phyloP scores from a whole-genome alignment of 92 coral and sea anemone genomes.

The Desmophyllum pertusum region DNA sequence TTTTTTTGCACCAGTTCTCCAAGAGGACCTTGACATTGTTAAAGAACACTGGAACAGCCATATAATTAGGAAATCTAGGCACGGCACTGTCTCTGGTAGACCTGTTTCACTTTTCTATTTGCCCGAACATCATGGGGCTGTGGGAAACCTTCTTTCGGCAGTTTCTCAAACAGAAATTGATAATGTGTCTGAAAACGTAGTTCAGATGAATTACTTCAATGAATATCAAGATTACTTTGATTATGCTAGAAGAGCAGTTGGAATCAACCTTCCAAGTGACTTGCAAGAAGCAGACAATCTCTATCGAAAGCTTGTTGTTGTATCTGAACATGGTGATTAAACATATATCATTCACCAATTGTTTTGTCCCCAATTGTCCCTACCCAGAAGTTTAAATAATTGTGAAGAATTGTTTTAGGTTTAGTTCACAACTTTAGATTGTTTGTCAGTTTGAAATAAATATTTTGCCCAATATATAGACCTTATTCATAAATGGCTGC shows the following conservation, averaged over 20 bases:
- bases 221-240: slow-evolving; percentile 75
- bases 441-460: too few species aligned
- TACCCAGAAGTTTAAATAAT: too few species aligned
- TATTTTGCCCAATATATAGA: too few species aligned
- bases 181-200: slow-evolving; percentile 48
- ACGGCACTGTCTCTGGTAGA: slow-evolving; percentile 63
- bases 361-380: too few species aligned
- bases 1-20: slow-evolving; percentile 60
- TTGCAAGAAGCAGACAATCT: slow-evolving; percentile 42
- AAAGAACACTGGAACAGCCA: slow-evolving; percentile 80
- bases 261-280: slow-evolving; percentile 31
- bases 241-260: slow-evolving; percentile 57
- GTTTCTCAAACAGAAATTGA: slow-evolving; percentile 49
- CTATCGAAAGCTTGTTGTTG: slow-evolving; percentile 23
- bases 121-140: slow-evolving; percentile 63
- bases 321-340: slow-evolving; percentile 45
- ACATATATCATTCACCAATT: too few species aligned
- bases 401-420: too few species aligned
- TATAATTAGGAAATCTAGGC: slow-evolving; percentile 54
- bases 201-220: slow-evolving; percentile 30
- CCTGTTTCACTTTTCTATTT: slow-evolving; percentile 69
- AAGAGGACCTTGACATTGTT: slow-evolving; percentile 52
- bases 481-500: too few species aligned
- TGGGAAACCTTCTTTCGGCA: slow-evolving; percentile 33
- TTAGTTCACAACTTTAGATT: too few species aligned